Percentiles rank a stretch among this genome's conserved stretches.
Conservation (phyloP, 2,113 vertebrate species). For the Lophotis ruficrista region DNA sequence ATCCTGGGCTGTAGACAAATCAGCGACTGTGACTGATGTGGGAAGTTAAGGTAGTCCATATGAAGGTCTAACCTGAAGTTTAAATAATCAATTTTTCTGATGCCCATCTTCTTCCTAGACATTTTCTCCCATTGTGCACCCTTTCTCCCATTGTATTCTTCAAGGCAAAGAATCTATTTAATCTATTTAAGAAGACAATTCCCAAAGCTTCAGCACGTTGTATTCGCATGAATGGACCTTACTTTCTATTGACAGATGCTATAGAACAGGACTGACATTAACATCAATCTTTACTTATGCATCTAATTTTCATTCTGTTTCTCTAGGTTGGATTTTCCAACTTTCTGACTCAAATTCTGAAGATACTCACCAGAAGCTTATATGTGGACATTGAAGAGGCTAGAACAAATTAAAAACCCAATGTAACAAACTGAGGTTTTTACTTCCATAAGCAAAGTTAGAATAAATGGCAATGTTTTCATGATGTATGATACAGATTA, state of each 20-base stretch:
- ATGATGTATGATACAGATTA: background rate
- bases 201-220: background rate
- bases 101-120: background rate
- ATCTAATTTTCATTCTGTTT: background rate
- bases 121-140: no score
- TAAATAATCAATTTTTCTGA: background rate
- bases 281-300: background rate
- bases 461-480: background rate
- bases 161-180: background rate
- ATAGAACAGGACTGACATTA: background rate
- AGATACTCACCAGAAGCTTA: conserved; percentile 62
- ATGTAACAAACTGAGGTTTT: conserved; percentile 37
- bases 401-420: conserved; percentile 48
- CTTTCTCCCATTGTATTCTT: background rate
- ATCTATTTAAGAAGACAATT: background rate
- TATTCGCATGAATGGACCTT: background rate
- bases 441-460: background rate
- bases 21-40: background rate
- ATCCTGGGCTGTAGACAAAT: background rate
- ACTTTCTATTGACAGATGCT: background rate
- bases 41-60: background rate
- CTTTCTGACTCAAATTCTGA: conserved; percentile 30
- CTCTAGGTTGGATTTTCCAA: conserved; percentile 73
- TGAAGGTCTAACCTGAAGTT: background rate
- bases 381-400: conserved; percentile 59